Percentiles rank a stretch among this genome's conserved stretches.
Evolutionary conservation across 1,140 invertebrate species (phyloP).

Genomic region (Anoplophora glabripennis): DNA sequence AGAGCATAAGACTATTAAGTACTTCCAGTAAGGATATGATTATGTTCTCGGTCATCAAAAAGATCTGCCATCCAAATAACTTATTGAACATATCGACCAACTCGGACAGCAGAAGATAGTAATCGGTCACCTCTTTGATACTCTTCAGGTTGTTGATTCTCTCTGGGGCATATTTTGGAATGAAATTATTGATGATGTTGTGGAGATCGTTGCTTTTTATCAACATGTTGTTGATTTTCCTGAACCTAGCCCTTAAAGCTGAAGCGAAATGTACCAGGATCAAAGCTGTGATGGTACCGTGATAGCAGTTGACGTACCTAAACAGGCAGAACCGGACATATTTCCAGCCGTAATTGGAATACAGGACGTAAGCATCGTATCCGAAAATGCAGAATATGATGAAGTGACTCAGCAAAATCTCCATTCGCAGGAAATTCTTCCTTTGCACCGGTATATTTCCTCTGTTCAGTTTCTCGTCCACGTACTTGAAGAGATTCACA

Average conservation of each 20-base stretch:
- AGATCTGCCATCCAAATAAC: constrained; percentile 10
- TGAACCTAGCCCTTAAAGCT: not conserved
- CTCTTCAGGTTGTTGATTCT: constrained; percentile 3
- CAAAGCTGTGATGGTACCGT: not conserved
- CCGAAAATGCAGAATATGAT: not conserved
- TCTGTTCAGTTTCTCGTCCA: constrained; percentile 8
- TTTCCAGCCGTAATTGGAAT: not conserved
- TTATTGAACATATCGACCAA: constrained; percentile 14
- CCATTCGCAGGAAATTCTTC: constrained; percentile 3
- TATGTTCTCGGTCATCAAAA: constrained; percentile 4
- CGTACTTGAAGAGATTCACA: constrained; percentile 1
- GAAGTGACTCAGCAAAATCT: not conserved
- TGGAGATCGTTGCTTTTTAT: constrained; percentile 7
- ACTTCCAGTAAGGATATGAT: not conserved
- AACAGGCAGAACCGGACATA: not conserved
- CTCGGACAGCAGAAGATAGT: constrained; percentile 6
- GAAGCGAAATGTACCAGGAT: constrained; percentile 3
- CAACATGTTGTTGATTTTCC: constrained; percentile 3
- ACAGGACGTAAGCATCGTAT: constrained; percentile 6
- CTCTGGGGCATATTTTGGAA: not conserved
- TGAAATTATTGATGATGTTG: constrained; percentile 9
- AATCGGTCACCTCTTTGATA: constrained; percentile 11
- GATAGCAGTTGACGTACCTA: constrained; percentile 1
- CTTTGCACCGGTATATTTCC: not conserved
- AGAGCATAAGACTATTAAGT: not conserved